phyloP scores from a whole-genome alignment of 2,797 vertebrate genomes.

The Hylomyscus alleni region DNA sequence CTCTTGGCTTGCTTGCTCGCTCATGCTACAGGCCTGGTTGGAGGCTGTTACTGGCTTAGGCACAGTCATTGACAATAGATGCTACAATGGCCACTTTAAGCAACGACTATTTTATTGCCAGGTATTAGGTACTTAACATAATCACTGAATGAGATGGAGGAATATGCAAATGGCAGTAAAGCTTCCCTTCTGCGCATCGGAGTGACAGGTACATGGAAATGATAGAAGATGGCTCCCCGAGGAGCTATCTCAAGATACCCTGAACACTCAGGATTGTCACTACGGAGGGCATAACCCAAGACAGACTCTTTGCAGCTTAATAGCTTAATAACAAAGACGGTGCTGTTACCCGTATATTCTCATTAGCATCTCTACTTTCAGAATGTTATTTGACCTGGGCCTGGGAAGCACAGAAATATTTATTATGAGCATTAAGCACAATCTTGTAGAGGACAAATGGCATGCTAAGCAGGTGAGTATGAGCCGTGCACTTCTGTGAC shows the following conservation, averaged over 20 bases:
- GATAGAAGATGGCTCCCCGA: constrained; percentile 76
- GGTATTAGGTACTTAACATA: neutral
- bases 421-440: neutral
- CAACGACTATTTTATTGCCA: neutral
- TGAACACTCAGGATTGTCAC: constrained; percentile 47
- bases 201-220: constrained; percentile 80
- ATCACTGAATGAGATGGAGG: neutral
- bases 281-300: constrained; percentile 22
- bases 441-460: neutral
- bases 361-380: constrained; percentile 7
- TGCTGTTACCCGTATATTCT: neutral
- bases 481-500: neutral
- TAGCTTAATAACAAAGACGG: constrained; percentile 67
- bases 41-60: neutral
- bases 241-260: constrained; percentile 58
- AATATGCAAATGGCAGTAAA: constrained; percentile 79
- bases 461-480: neutral
- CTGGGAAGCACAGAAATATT: neutral
- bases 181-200: constrained; percentile 51
- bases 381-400: neutral
- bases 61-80: neutral
- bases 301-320: neutral
- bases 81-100: neutral
- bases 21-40: neutral
- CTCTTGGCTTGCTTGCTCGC: neutral